These are phyloP conservation scores for Melolontha melolontha DNA, from an alignment of 2,888 invertebrate genomes.

Conservation along the genomic window DNA sequence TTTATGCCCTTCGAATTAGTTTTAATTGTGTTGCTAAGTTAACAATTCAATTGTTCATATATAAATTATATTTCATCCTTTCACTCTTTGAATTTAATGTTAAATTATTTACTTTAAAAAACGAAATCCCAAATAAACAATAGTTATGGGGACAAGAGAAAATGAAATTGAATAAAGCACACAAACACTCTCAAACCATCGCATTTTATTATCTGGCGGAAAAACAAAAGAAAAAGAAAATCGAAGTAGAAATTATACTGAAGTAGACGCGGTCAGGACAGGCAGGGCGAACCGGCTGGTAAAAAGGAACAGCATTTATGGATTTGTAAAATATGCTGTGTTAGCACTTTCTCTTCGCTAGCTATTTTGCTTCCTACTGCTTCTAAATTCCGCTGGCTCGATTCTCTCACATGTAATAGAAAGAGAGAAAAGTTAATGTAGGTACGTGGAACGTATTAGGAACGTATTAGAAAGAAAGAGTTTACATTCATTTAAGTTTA, in stretches of 20 bases:
- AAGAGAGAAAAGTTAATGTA: too few relatives aligned
- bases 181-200: slow-evolving; percentile 14
- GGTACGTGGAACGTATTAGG: too few relatives aligned
- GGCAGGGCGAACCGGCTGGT: slow-evolving; percentile 8
- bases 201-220: slow-evolving; percentile 14
- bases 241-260: slow-evolving; percentile 30
- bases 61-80: too few relatives aligned
- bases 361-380: slow-evolving; percentile 15
- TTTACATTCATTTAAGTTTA: too few relatives aligned
- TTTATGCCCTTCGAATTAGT: too few relatives aligned
- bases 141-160: neutral
- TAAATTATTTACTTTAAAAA: too few relatives aligned
- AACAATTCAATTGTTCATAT: too few relatives aligned
- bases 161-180: slow-evolving; percentile 1
- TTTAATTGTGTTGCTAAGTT: too few relatives aligned
- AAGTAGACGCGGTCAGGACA: slow-evolving; percentile 8
- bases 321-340: slow-evolving; percentile 57
- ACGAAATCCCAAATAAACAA: neutral
- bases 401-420: too few relatives aligned
- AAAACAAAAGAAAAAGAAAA: slow-evolving; percentile 20
- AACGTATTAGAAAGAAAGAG: too few relatives aligned
- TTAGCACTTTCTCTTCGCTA: slow-evolving; percentile 51
- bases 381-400: neutral
- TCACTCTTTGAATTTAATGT: too few relatives aligned
- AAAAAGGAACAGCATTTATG: slow-evolving; percentile 50